Percentiles rank a stretch among this genome's conserved stretches.
Evolutionary conservation across 2,113 vertebrate genomes (phyloP).

Genomic region (Aldabrachelys gigantea): DNA sequence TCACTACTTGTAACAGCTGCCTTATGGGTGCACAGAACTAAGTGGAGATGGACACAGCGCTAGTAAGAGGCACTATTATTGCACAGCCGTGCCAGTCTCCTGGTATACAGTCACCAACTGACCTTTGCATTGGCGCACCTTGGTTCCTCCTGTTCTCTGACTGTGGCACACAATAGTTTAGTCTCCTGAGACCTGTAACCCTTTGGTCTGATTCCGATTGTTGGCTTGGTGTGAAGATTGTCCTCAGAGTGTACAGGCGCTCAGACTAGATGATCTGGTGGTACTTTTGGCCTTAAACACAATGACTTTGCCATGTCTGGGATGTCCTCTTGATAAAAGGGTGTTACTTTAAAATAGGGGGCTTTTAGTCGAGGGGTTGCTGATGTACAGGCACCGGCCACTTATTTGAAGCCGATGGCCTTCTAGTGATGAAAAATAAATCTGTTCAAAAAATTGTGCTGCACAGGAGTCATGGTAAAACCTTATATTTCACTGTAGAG

Average conservation of each 20-base stretch:
- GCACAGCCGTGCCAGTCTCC: background rate
- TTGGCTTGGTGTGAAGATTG: background rate
- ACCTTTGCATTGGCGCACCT: background rate
- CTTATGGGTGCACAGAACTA: background rate
- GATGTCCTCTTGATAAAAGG: background rate
- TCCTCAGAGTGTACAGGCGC: background rate
- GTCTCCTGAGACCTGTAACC: background rate
- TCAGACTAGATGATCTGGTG: background rate
- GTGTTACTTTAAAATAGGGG: background rate
- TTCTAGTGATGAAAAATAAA: background rate
- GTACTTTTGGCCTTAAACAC: background rate
- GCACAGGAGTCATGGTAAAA: background rate
- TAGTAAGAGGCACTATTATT: background rate
- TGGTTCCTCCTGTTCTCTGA: background rate
- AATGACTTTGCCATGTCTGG: background rate
- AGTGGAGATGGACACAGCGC: background rate
- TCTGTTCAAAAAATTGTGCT: background rate
- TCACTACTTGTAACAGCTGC: background rate
- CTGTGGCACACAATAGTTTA: background rate
- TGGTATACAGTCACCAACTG: background rate
- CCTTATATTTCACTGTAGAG: background rate
- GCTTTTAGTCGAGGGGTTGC: background rate
- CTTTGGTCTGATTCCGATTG: background rate
- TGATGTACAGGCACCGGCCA: background rate
- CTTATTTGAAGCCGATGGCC: background rate